Evolutionary conservation across 2,888 invertebrate species (phyloP).

Genomic region (Mesorhabditis spiculigera): DNA sequence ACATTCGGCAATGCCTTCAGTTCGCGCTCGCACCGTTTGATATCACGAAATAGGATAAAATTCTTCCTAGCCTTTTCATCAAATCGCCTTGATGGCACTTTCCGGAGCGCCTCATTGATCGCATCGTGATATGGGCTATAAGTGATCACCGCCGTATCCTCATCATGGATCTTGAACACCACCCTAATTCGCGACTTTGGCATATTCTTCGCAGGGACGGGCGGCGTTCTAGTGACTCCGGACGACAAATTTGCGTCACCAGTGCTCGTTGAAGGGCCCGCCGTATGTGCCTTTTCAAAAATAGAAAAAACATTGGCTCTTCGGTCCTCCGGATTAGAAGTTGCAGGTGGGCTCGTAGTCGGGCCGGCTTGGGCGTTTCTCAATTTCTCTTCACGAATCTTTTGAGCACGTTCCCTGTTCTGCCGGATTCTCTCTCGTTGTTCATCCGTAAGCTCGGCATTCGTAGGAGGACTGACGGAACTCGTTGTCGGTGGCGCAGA

Average conservation of each 20-base stretch:
- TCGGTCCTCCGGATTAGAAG: background rate
- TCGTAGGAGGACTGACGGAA: no score
- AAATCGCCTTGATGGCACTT: constrained; percentile 7
- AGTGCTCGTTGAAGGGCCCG: no score
- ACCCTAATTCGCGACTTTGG: constrained; percentile 7
- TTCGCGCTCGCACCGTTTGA: background rate
- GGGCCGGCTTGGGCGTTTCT: constrained; percentile 15
- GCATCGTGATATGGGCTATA: background rate
- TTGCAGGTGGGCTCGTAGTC: background rate
- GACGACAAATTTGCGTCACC: background rate
- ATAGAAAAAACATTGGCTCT: background rate
- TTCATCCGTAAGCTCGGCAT: constrained; percentile 25
- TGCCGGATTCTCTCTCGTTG: constrained; percentile 26
- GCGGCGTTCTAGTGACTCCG: background rate
- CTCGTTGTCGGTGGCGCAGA: no score
- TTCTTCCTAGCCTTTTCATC: background rate
- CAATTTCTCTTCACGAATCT: constrained; percentile 17
- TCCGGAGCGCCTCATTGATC: background rate
- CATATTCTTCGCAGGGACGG: background rate
- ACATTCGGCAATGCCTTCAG: constrained; percentile 15
- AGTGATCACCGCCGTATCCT: background rate
- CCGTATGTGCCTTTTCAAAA: background rate
- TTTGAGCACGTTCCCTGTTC: constrained; percentile 36
- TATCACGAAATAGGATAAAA: background rate
- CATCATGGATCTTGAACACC: background rate